Evolutionary conservation across 2,888 invertebrate species (phyloP).

Genomic region (Drosophila buzzatii): DNA sequence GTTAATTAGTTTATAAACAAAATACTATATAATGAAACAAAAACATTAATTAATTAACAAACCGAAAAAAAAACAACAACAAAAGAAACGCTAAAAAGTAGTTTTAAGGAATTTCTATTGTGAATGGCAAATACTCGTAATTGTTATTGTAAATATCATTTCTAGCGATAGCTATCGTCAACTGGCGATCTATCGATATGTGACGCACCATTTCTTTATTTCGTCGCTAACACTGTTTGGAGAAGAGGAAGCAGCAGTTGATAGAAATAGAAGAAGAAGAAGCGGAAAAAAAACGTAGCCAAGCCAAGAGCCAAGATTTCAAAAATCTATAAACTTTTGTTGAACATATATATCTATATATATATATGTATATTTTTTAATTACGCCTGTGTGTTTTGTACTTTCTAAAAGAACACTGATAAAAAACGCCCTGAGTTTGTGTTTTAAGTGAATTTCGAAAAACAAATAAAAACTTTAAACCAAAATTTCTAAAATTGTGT

Average conservation of each 20-base stretch:
- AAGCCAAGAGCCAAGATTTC: conserved; percentile 79
- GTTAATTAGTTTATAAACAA: conserved; percentile 61
- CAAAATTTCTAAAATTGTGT: conserved; percentile 70
- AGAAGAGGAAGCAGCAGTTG: conserved; percentile 4
- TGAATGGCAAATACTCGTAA: conserved; percentile 62
- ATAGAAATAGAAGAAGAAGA: conserved; percentile 16
- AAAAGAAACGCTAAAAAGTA: conserved; percentile 45
- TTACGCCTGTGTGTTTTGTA: conserved; percentile 73
- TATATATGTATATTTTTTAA: conserved; percentile 43
- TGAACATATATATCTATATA: conserved; percentile 47
- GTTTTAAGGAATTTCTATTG: conserved; percentile 54
- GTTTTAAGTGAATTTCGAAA: conserved; percentile 56
- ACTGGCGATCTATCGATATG: conserved; percentile 8
- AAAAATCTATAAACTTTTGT: conserved; percentile 81
- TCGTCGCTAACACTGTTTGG: conserved; percentile 70
- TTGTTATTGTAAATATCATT: conserved; percentile 64
- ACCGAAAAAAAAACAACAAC: neutral
- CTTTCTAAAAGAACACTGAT: conserved; percentile 71
- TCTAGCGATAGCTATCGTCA: conserved; percentile 36
- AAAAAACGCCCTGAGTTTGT: conserved; percentile 53
- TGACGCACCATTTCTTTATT: conserved; percentile 39
- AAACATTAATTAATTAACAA: conserved; percentile 13
- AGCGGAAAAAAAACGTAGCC: conserved; percentile 39
- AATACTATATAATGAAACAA: conserved; percentile 1
- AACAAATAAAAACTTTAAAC: conserved; percentile 52